Base-by-base conservation (phyloP, 2,797 vertebrate species). In the Phalloptychus januarius region DNA sequence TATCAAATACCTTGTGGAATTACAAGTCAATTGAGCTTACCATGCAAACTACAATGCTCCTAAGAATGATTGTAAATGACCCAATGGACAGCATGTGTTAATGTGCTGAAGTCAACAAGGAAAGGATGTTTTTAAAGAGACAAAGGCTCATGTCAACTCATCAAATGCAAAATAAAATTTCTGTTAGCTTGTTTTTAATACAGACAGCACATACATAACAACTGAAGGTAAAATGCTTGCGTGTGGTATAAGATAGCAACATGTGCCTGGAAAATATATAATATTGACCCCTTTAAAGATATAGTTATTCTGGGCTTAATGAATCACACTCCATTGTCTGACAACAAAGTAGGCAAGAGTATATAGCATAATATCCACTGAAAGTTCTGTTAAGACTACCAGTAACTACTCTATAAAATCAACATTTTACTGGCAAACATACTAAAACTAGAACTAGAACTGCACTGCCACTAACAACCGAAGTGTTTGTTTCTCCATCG, bases 311-410 rank as follows among this genome's bases (percentile, higher is more conserved):
- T 40, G 13, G 4, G 1, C 16, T 38, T 18, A 38, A 40, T 25
- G 4, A 40, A 12, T 38, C 38, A 69, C 20, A 63, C 15, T 33
- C 15, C 28, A 63, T 58, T 58, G 31, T 58, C 31, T 63, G 63
- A 40, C 36, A 38, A 20, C 18, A 67, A 58, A 79, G 73, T 40
- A 77, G 85, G 77, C 72, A 75, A 85, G 52, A 82, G 48, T 69
- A 48, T 31, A 50, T 79, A 77, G 76, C 78, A 86, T 46, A 56
- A 88, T 58, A 86, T 83, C 77, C 67, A 77, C 83, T 83, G 79
- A 80, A 81, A 82, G 46, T 54, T 72, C 77, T 85, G 67, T 54
- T 54, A 85, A 77, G 36, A 86, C 78, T 75, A 83, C 38, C 23
- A 42, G 25, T 15, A 42, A 18, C 70, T 7, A 46, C 23, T 70